phyloP scores from a whole-genome alignment of 1,140 invertebrate species.

The Steinernema feltiae region DNA sequence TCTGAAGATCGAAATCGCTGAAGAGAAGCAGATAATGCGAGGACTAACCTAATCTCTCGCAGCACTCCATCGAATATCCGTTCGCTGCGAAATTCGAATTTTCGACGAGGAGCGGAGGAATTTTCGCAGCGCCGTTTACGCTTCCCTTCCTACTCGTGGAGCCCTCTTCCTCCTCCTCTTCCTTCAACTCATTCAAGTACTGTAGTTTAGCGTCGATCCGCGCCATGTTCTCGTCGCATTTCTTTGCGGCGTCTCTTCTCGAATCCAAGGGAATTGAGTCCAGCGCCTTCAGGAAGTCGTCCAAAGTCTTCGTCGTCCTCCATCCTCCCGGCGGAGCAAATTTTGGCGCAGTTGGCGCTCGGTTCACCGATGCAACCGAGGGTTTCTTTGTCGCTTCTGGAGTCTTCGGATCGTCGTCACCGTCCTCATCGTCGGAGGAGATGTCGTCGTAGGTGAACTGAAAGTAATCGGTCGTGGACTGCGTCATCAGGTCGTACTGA shows the following conservation, averaged over 20 bases:
- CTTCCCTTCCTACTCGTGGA: background rate
- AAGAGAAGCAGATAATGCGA: background rate
- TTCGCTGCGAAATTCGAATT: background rate
- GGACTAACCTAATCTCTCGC: background rate
- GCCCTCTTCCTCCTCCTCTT: slow-evolving; percentile 1
- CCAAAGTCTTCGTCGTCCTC: background rate
- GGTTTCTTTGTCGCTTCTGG: background rate
- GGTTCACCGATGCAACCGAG: background rate
- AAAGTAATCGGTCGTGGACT: slow-evolving; percentile 4
- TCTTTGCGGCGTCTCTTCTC: background rate
- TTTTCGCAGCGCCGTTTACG: background rate
- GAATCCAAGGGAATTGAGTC: background rate
- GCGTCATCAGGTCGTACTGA: slow-evolving; percentile 6
- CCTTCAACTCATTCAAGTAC: background rate
- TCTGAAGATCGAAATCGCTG: background rate
- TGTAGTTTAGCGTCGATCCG: background rate
- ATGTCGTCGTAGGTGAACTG: slow-evolving; percentile 11
- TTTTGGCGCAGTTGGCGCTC: background rate
- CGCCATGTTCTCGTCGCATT: slow-evolving; percentile 8
- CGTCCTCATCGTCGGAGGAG: background rate
- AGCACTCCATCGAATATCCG: background rate
- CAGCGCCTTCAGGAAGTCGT: background rate
- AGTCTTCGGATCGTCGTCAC: background rate
- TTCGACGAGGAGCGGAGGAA: background rate
- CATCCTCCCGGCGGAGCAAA: background rate